Evolutionary conservation across 53 echinoderm and acorn worm genomes (phyloP), one percentile per base, ranked within the genome.

Genomic region (Henricia sp.): DNA sequence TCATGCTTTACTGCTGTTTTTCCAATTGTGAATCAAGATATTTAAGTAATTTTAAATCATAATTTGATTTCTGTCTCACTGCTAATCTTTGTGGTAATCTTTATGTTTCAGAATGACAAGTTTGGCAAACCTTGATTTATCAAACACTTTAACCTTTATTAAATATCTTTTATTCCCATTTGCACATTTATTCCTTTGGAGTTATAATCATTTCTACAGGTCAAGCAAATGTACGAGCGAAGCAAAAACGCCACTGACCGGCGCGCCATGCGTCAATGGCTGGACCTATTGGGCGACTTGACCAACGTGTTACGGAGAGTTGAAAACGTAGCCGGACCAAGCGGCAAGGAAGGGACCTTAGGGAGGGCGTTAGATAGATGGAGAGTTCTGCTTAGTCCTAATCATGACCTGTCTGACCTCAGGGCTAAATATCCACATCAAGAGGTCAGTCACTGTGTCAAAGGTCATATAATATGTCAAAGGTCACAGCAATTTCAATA

Each of bases 361-460:
- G 69, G 73, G 24, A 37, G 74, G 86, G 92, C 91, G 27, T 37
- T 92, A 35, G 87, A 94, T 58, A 83, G 92, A 40, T 94, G 94
- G 91, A 92, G 74, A 82, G 84, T 86, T 20, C 50, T 95, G 12
- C 72, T 99, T 34, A 95, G 95, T 56, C 90, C 94, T 17, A 90
- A 52, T 75, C 74, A 95, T 74, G 94, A 99, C 58, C 89, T 99
- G 51, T 90, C 92, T 21, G 89, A 86, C 20, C 67, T 99, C 19
- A 71, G 88, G 37, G 99, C 91, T 13, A 95, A 92, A 48, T 99
- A 99, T 71, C 99, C 99, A 11, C 99, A 99, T 58, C 94, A 95
- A 82, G 99, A 99, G 92, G 99, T 99, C 52, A 72, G 85, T 41
- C 20, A 35, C 2, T 9, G 14, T 55, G 50, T 65, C 46, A 28